Base-by-base conservation (phyloP, 2,888 invertebrate species). In the Agriopis aurantiaria region DNA sequence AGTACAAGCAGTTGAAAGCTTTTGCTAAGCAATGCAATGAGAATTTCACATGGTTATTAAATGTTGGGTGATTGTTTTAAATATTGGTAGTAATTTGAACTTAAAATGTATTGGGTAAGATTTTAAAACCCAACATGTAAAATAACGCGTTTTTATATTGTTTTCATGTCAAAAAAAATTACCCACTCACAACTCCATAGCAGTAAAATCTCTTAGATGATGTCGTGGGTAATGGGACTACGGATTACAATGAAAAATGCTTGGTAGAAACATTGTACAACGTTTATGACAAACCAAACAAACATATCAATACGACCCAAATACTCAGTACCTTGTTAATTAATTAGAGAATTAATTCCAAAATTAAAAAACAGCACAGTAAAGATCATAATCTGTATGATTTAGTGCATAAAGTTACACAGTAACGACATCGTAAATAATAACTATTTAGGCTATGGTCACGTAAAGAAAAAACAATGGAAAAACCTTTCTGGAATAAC, bases 391-490 rank as follows among this genome's bases (percentile, higher is more conserved):
- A 89, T 89, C 89, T 71, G 58, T 43, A 71, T 86, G 87, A 88
- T 88, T 88, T 88, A 89, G 85, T 82, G 82, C 75, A 12, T 11
- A 51, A 78, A 82, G 84, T 84, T 81, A 86, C 87, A 84, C 82
- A 84, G 85, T 88, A 88, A 88, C 88, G 87, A 86, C 84, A 82
- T 84, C 85, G 75, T 89, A 87, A 88, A 88, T 88, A 80, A 84
- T 76, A 74, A 66, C 72, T 78, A 76, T 82, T 83, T 81, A 79
- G 78, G 76, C 17, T 0, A 23, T 23, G 2, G 17, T 2, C 17
- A 23, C 17, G 17, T 23, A 23, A 23, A 23, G 17, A 2, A 23
- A 23, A 23, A 23, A 23, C 17, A 23, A 23, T 23, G 17, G 17
- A 23, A 23, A n/a, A 23, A 23, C 17, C 17, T 23, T 23, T 1